Evolutionary conservation across 2,113 vertebrate genomes (phyloP), one percentile per base, ranked within the genome.

Genomic region (Gnathonemus echidnorhynchus): DNA sequence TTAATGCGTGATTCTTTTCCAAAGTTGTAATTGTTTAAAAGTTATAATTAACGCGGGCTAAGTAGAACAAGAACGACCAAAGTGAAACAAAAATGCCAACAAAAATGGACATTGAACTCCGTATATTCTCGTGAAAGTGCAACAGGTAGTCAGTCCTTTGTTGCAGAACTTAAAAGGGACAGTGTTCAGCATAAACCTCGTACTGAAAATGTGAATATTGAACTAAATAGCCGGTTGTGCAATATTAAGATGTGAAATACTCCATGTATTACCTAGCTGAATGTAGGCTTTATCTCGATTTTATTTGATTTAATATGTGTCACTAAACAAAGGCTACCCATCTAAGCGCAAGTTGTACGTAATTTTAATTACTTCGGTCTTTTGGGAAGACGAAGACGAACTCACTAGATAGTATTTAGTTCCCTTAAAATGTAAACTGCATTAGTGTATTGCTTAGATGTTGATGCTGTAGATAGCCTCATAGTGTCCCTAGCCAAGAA

Each of bases 131-230:
- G 90, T 90, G 87, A 89, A 56, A 91, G 93, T 94, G 95, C 96
- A 96, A 96, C 96, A 96, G 96, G 96, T 96, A 95, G 93, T 92
- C 91, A 90, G 85, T 93, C 93, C 95, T 96, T 96, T 96, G 96
- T 96, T 96, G 93, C 93, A 92, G 94, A 94, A 91, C 90, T 91
- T 92, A 93, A 92, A 91, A 77, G 70, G 88, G 45, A 90, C 58
- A 91, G 93, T 94, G 95, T 96, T 96, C 96, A 95, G 96, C 95
- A 95, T 95, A 89, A 88, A 49, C 80, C 92, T 91, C 6, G 8
- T 39, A 42, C 10, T 42, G 52, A 58, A 89, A 93, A 93, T 93
- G 94, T 52, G 92, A 94, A 93, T 91, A 92, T 11, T 91, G 92
- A 90, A 94, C 89, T 93, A 74, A 87, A 45, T 42, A 62, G 19